Conservation (phyloP, 2,888 invertebrate genomes). For the Chymomyza procnemis region DNA sequence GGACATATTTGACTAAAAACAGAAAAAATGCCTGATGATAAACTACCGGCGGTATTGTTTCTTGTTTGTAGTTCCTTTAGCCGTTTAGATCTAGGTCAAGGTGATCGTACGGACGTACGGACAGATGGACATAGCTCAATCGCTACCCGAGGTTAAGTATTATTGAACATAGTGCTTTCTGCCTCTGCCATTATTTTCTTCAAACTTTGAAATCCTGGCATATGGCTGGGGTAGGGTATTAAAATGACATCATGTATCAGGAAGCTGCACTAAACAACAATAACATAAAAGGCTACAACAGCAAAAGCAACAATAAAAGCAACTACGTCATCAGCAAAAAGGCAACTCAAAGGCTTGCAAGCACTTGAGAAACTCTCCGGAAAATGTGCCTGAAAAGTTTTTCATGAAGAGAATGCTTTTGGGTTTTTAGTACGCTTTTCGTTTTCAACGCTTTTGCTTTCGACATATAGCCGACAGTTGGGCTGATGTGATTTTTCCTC, state of each 20-base stretch:
- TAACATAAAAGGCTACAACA: constrained; percentile 1
- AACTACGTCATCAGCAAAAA: background rate
- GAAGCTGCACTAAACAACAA: constrained; percentile 8
- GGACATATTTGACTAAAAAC: no score
- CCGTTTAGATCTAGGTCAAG: no score
- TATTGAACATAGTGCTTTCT: no score
- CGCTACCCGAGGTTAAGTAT: no score
- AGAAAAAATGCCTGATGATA: no score
- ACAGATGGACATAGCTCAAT: no score
- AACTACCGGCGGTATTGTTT: no score
- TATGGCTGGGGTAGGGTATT: no score
- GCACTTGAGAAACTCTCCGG: constrained; percentile 3
- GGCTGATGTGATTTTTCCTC: constrained; percentile 3
- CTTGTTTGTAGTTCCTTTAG: no score
- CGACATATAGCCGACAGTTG: constrained; percentile 22
- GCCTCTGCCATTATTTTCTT: no score
- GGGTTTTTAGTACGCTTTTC: constrained; percentile 32
- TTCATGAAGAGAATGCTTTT: constrained; percentile 50
- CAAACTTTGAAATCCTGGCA: no score
- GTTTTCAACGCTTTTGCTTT: constrained; percentile 36
- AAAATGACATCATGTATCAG: background rate
- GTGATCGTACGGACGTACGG: no score
- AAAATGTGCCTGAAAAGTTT: background rate
- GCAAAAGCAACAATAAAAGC: constrained; percentile 4
- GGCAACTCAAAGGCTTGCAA: background rate